phyloP scores from a whole-genome alignment of 2,113 vertebrate genomes.

The sheep (Ovis aries) region DNA sequence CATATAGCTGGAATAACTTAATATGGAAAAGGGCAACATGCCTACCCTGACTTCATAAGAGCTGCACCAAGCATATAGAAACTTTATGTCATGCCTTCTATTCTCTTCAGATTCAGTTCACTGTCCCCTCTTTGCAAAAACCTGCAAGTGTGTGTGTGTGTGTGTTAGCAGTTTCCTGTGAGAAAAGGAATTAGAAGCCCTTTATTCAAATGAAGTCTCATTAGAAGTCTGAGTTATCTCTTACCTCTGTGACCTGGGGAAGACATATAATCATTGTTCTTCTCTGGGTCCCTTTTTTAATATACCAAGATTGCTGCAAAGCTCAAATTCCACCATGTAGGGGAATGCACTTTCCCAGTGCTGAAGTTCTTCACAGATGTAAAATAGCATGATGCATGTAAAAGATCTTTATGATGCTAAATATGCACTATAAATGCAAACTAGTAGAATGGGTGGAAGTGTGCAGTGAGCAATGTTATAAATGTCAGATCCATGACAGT shows the following conservation, averaged over 20 bases:
- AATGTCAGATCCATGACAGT: background rate
- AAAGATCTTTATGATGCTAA: background rate
- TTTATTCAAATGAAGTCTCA: background rate
- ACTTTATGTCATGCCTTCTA: background rate
- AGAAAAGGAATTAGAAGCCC: background rate
- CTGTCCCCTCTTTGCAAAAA: background rate
- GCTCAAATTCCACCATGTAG: background rate
- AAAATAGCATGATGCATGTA: background rate
- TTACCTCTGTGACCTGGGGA: background rate
- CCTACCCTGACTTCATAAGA: background rate
- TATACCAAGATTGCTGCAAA: background rate
- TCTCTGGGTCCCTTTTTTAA: background rate
- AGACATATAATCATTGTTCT: background rate
- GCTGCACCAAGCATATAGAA: background rate
- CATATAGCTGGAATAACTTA: slow-evolving; percentile 50
- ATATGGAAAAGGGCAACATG: background rate
- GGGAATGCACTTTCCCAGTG: background rate
- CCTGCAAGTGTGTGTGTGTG: background rate
- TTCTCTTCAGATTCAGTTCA: background rate
- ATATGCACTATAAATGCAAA: background rate
- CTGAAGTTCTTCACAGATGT: background rate
- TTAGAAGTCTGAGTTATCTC: background rate
- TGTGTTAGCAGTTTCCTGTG: background rate
- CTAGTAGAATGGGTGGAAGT: background rate
- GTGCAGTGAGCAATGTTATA: background rate